Base-by-base conservation (phyloP, 2,797 vertebrate genomes). In the Numenius phaeopus region DNA sequence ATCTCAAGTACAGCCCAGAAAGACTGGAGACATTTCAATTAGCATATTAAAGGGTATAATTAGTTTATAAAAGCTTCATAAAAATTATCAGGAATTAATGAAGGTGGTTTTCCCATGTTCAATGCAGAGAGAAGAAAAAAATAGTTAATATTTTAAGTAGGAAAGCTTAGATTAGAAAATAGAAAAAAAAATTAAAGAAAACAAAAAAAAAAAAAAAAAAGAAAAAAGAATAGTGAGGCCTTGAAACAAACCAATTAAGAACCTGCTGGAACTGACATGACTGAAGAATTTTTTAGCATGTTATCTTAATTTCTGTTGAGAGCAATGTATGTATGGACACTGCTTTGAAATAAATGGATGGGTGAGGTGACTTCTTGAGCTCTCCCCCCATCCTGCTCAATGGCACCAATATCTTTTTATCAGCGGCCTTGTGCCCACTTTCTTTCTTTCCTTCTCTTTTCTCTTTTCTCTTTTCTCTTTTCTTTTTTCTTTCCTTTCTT, bases 401-500 rank as follows among this genome's bases (percentile, higher is more conserved):
- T 44, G 37, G 11, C 13, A 66, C 34, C 29, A 32, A 16, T 30
- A 80, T 14, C 11, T 62, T 79, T 72, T 54, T 24, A 12, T 34
- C n/a, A 44, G 32, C 32, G 75, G 7, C 3, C 26, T 32, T 52
- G 3, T 40, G 23, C 34, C 27, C 3, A 10, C 2, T 37, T 40
- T 49, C 14, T 15, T 8, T 19, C 22, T 20, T 13, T 19, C 10
- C 8, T 17, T 14, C 2, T 12, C 8, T 13, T 13, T 3, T 13
- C 12, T 7, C 5, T 3, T 14, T 3, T 7, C 54, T 19, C 27
- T 1, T 19, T 7, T 21, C 4, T 30, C 8, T 16, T 11, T n/a
- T 9, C 16, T 11, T 19, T 4, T 8, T 5, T 17, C 11, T 5
- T 4, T 14, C 6, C 15, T 47, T 6, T 7, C 22, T 1, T 6